Base-by-base conservation (phyloP, 1,140 invertebrate species). In the Drosophila arawakana region DNA sequence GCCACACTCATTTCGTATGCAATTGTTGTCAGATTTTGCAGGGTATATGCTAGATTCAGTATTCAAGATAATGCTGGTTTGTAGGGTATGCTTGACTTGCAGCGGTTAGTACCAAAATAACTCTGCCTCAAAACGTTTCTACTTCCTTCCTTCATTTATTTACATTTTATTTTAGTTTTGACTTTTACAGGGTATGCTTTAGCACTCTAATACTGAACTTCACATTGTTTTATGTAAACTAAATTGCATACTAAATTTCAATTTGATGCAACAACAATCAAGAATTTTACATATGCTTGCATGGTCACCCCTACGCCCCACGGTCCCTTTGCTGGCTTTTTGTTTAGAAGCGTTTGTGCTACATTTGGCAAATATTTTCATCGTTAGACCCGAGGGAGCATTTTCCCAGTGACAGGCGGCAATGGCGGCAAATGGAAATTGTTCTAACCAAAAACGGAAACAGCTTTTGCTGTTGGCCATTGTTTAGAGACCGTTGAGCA, bases 351-450 rank as follows among this genome's bases (percentile, higher is more conserved):
- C 37, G 44, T 66, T 63, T 75, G 60, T 59, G 60, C 54, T 52
- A 65, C 67, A 75, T 76, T 76, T 76, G 49, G 69, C 68, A 72
- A 76, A 76, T 72, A 76, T 76, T 76, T 76, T 72, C 61, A 65
- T 58, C 59, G 43, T 75, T 71, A 35, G 58, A 30, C 54, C 37
- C 62, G 7, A 39, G 54, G 63, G 47, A 68, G 47, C 52, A 43
- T 61, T 62, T 62, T 21, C 52, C 35, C 34, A 60, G 55, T 68
- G 57, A 67, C 62, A 67, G 58, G 59, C 52, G 25, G 25, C 25
- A 30, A 30, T 30, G 25, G 25, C 25, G 25, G 25, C 25, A 30
- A 63, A 70, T 69, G 73, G 44, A 71, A 75, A 75, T 71, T 75
- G 73, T 39, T 68, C 57, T 54, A 59, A 44, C 68, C 60, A 47